These are phyloP conservation scores for Anas platyrhynchos DNA, from an alignment of 2,113 vertebrate genomes.

Conservation along the genomic window DNA sequence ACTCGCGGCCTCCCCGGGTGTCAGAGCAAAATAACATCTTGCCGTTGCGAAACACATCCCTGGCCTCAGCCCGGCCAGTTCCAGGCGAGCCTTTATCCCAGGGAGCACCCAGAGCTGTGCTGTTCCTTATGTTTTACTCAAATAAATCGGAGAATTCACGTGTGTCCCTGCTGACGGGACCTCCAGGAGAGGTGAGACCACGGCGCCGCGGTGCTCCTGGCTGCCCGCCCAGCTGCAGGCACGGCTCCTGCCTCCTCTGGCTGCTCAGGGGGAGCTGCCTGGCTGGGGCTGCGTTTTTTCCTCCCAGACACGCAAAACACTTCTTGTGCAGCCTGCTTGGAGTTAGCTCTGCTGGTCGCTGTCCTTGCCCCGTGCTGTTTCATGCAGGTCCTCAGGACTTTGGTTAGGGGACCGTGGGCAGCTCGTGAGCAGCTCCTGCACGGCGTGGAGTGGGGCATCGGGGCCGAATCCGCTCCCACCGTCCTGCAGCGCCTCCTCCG, in stretches of 20 bases:
- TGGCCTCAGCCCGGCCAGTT: background rate
- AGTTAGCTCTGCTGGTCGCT: rapidly evolving
- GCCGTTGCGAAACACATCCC: background rate
- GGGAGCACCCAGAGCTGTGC: background rate
- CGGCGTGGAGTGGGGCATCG: background rate
- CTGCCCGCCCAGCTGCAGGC: rapidly evolving
- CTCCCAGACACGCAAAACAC: rapidly evolving
- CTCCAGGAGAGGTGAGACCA: background rate
- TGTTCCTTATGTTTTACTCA: background rate
- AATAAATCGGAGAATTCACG: background rate
- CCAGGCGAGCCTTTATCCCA: background rate
- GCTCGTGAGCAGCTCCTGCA: background rate
- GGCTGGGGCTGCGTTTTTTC: background rate
- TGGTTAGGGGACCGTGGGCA: rapidly evolving
- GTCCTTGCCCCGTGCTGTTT: background rate
- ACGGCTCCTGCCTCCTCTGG: rapidly evolving
- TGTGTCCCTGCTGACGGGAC: background rate
- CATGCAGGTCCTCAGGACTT: background rate
- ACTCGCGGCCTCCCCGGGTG: no score
- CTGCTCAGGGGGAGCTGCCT: background rate
- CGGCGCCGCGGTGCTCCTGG: rapidly evolving
- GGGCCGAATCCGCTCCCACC: background rate
- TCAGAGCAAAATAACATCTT: background rate
- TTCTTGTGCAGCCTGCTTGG: background rate
- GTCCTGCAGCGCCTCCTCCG: background rate